phyloP scores from a whole-genome alignment of 2,888 invertebrate species.

The Lithophane socia region DNA sequence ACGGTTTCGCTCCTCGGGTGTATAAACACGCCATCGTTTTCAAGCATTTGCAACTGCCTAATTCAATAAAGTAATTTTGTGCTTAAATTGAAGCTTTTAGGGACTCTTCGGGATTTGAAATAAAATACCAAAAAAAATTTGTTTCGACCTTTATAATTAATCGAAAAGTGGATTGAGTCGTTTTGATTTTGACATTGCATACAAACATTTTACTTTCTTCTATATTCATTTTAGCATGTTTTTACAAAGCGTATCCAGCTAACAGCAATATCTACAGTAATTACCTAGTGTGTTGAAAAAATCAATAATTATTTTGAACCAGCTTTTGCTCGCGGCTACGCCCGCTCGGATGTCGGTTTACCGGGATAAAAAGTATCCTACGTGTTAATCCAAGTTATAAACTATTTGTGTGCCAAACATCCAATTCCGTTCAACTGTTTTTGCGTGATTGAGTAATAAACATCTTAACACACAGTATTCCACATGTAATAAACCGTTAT shows the following conservation, averaged over 20 bases:
- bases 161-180: constrained; percentile 13
- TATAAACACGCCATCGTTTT: constrained; percentile 18
- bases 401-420: no score
- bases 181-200: not conserved
- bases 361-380: no score
- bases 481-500: no score
- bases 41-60: constrained; percentile 38
- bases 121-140: constrained; percentile 3
- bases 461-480: no score
- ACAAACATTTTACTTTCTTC: not conserved
- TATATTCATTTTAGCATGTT: not conserved
- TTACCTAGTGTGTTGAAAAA: not conserved
- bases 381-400: no score
- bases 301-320: not conserved
- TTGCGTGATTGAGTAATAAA: no score
- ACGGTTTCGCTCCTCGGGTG: constrained; percentile 1
- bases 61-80: constrained; percentile 50
- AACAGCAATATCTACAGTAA: not conserved
- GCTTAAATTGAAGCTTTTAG: constrained; percentile 45
- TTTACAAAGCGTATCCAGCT: not conserved
- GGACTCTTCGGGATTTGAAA: constrained; percentile 23
- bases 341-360: no score
- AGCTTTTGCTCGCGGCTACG: no score
- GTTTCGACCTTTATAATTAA: not conserved
- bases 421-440: no score